Base-by-base conservation (phyloP, 2,888 invertebrate genomes). In the Agapostemon virescens region DNA sequence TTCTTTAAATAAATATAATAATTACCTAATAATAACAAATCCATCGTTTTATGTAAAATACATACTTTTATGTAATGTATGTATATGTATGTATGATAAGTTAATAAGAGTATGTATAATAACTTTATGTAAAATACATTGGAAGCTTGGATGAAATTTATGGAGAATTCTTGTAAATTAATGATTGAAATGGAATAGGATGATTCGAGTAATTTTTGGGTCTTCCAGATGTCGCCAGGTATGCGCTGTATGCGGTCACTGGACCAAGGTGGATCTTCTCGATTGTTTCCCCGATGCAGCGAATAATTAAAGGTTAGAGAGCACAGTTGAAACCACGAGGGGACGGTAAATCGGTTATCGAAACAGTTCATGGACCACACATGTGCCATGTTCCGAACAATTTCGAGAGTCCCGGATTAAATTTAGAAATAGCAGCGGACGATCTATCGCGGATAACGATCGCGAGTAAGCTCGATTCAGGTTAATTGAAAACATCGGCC, bases 401-500 rank as follows among this genome's bases (percentile, higher is more conserved):
- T 63, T 20, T 63, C 36, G 20, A 63, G 33, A 63, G n/a, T n/a
- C 36, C 20, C 13, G 61, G 61, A 63, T 63, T 63, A 66, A 42
- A 45, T 63, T 30, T 52, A 58, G 38, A 74, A 74, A 61, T 61
- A 40, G 68, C 45, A 40, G 30, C 58, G 58, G 20, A 36, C 17
- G 13, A 63, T 36, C 61, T 63, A 63, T 63, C 36, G 68, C 23
- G 23, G n/a, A 68, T 49, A 68, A 68, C 42, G 45, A 67, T 30
- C 67, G 7, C n/a, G 33, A n/a, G n/a, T n/a, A n/a, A n/a, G 33
- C 30, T n/a, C 13, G 49, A 42, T 36, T 7, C 30, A 26, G 63
- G 58, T 68, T 52, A 69, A 63, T 74, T 38, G 63, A 63, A 66
- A 66, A 69, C 55, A 69, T 5, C 23, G 63, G 23, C 36, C 23